Evolutionary conservation across 2,888 invertebrate species (phyloP).

Genomic region (Linnaemya tessellans): DNA sequence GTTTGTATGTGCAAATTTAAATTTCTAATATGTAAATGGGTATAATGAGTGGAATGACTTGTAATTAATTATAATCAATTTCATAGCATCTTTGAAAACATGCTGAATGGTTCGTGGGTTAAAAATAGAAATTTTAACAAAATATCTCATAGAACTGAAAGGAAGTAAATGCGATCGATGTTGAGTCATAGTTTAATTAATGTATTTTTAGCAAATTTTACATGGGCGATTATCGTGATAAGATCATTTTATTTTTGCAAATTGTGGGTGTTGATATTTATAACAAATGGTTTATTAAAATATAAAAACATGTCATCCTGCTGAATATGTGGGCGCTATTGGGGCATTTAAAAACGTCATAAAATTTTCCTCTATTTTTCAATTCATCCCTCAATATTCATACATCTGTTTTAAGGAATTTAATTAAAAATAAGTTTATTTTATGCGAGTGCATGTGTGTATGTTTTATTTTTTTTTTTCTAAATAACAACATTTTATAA

Average conservation of each 20-base stretch:
- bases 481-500: neutral
- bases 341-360: slow-evolving; percentile 19
- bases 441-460: no score
- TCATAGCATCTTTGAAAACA: neutral
- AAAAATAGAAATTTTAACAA: neutral
- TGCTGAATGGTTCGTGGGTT: neutral
- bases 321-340: slow-evolving; percentile 14
- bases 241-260: slow-evolving; percentile 36
- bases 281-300: slow-evolving; percentile 40
- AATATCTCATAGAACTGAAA: neutral
- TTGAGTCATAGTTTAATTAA: slow-evolving; percentile 45
- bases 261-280: slow-evolving; percentile 61
- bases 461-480: neutral
- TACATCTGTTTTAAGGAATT: neutral
- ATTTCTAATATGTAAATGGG: neutral
- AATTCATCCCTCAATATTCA: slow-evolving; percentile 8
- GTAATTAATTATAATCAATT: slow-evolving; percentile 16
- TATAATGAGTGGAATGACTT: slow-evolving; percentile 13
- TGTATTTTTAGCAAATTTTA: slow-evolving; percentile 46
- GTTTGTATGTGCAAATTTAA: neutral
- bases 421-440: neutral
- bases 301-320: neutral
- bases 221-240: slow-evolving; percentile 20
- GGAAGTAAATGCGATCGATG: neutral
- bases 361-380: slow-evolving; percentile 21